phyloP scores from a whole-genome alignment of 2,113 vertebrate species.

The Mungos mungo region DNA sequence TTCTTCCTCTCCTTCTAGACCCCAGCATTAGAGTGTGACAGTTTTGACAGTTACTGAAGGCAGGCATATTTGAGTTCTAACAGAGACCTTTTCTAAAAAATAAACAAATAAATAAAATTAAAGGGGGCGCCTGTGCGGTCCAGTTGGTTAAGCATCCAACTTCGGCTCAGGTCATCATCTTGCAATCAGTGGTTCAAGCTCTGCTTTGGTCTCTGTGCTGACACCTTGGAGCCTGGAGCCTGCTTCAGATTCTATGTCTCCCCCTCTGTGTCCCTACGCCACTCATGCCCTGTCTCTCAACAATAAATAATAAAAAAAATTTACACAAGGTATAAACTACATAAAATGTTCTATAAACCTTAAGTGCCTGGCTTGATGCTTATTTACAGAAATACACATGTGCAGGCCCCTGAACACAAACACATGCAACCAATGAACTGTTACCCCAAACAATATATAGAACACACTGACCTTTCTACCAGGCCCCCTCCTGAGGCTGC shows the following conservation, averaged over 20 bases:
- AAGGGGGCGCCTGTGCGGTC: background rate
- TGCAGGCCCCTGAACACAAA: accelerated
- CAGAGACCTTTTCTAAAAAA: background rate
- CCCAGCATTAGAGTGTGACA: background rate
- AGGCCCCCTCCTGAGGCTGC: background rate
- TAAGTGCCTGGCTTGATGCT: background rate
- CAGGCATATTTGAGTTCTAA: background rate
- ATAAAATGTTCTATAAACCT: background rate
- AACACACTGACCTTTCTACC: background rate
- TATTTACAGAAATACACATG: background rate
- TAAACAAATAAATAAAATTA: background rate
- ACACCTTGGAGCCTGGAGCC: background rate
- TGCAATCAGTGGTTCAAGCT: background rate
- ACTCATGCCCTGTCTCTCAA: too few relatives aligned
- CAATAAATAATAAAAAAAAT: too few relatives aligned
- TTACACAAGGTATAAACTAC: background rate
- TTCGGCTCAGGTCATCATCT: background rate
- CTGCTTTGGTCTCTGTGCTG: background rate
- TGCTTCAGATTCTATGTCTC: background rate
- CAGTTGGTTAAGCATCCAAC: background rate
- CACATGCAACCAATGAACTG: background rate
- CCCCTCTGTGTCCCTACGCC: background rate
- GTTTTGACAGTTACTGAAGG: background rate
- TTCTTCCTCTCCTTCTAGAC: background rate
- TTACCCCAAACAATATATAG: background rate